Evolutionary conservation across 2,888 invertebrate species (phyloP), one percentile per base, ranked within the genome.

Genomic region (Abrostola triplasia): DNA sequence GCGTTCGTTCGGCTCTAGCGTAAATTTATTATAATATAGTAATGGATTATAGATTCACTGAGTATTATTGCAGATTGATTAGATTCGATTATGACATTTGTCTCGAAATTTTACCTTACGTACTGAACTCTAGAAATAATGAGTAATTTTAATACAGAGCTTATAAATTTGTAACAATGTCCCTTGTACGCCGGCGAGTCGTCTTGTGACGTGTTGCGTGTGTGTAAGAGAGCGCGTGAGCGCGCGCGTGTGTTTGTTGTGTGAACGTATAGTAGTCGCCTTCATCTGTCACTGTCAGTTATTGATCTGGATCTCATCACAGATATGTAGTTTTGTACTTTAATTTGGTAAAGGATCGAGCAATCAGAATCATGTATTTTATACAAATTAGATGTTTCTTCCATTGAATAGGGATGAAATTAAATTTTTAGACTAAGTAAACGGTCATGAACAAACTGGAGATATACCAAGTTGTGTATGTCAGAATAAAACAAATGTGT

Each of bases 1-100:
- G 87, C 82, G 74, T 80, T 80, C 82, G 84, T 82, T 82, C 84
- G 88, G 86, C 84, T 84, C 82, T 89, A 88, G 84, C 90, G 86
- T 92, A 89, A 87, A 88, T 88, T 92, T 90, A 93, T 88, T 90
- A 89, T 92, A 92, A 93, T 94, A 93, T 93, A 93, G 93, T 90
- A 92, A 47, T 92, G 90, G 88, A 92, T 92, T 89, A 91, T 93
- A 92, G 93, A 92, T 92, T 92, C 91, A 89, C 91, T 91, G 94
- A 94, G 94, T 94, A 94, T 94, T 94, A 93, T 94, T 94, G 91
- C 92, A 83, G 90, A 92, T 88, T 90, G 89, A 92, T 88, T 92
- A 92, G 91, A 92, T 88, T 90, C 88, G 88, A 90, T 88, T 90
- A 90, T 88, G 88, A 82, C 73, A 70, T 87, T 67, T 82, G 79